Evolutionary conservation across 2,888 invertebrate genomes (phyloP).

Genomic region (Fragum fragum): DNA sequence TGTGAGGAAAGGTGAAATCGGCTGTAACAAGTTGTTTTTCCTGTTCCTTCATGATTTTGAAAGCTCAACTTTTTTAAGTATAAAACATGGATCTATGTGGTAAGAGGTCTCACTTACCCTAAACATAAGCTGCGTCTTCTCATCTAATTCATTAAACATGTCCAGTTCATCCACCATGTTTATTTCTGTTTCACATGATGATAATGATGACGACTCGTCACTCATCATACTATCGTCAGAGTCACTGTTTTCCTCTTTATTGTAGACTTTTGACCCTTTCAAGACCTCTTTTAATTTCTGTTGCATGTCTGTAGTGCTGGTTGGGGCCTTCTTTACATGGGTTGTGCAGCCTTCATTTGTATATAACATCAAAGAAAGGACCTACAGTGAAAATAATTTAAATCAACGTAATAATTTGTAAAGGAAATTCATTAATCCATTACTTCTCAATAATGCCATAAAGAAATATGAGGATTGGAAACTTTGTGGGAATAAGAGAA

Average conservation of each 20-base stretch:
- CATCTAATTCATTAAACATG: constrained; percentile 76
- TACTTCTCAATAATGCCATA: no score
- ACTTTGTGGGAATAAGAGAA: no score
- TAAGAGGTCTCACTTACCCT: no score
- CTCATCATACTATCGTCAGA: constrained; percentile 62
- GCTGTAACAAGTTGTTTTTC: no score
- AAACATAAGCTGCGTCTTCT: constrained; percentile 79
- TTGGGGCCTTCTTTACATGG: constrained; percentile 57
- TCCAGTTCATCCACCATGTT: constrained; percentile 65
- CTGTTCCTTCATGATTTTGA: no score
- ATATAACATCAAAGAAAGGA: constrained; percentile 85
- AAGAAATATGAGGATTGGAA: no score
- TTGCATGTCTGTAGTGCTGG: constrained; percentile 40
- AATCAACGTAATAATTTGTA: no score
- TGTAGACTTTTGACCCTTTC: constrained; percentile 45
- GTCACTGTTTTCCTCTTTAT: constrained; percentile 36
- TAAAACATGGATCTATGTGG: no score
- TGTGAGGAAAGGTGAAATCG: no score
- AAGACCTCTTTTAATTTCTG: constrained; percentile 56
- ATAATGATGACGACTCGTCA: constrained; percentile 53
- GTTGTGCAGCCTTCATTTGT: constrained; percentile 77
- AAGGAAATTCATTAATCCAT: no score
- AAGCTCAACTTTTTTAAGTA: no score
- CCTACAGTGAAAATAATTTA: constrained; percentile 65
- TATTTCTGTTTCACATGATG: constrained; percentile 53